Evolutionary conservation across 2,797 vertebrate genomes (phyloP), one percentile per base, ranked within the genome.

Genomic region (Lindbergichthys nudifrons): DNA sequence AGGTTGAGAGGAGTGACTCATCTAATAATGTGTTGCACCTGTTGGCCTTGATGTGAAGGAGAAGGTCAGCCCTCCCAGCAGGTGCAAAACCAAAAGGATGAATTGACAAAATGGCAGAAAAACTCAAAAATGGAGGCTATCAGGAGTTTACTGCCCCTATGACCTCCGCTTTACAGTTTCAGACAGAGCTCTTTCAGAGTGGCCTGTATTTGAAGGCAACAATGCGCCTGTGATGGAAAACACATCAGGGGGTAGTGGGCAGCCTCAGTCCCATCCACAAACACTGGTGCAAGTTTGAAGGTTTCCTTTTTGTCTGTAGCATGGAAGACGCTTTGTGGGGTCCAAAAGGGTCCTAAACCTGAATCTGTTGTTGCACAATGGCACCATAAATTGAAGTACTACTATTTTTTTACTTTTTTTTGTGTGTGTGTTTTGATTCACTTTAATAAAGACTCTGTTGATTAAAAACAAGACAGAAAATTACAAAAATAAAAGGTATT

Each of bases 141-240:
- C 73, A 65, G 41, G 52, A 80, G 69, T 71, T 83, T 42, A 56
- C 41, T 21, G 68, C 65, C 70, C 62, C 4, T 23, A 15, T 57
- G 74, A 83, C 83, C 85, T 82, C 41, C 32, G 53, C 52, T 50
- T 47, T 18, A 58, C 45, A n/a, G 69, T 61, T 82, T 67, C 62
- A 69, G 79, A 82, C 41, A 71, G 19, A 82, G 8, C 14, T 18
- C n/a, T 77, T 62, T 77, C 48, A 69, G 46, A 62, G 42, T 23
- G 15, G 54, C 43, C 48, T 68, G 43, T 62, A 41, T 85, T 80
- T 82, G 60, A 78, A 81, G 63, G 42, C 72, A 70, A 84, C 80
- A 86, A 87, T 86, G 72, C 71, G 39, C 36, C 71, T 16, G 66
- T 81, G 80, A 87, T 89, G 77, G 79, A 65, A 88, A 36, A 90